Conservation (phyloP, 2,113 vertebrate genomes). For the Gadus chalcogrammus region DNA sequence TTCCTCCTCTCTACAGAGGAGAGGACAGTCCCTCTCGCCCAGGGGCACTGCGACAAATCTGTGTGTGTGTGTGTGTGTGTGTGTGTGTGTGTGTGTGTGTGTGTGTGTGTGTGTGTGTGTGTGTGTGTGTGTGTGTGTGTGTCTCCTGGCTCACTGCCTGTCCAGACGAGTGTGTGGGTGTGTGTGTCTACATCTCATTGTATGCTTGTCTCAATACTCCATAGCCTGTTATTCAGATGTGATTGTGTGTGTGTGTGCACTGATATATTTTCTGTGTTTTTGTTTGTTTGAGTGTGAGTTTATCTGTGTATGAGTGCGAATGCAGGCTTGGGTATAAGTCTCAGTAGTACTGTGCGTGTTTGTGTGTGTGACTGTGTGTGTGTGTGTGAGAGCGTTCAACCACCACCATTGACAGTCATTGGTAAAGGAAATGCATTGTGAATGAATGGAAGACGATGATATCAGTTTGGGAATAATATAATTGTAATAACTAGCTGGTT, state of each 20-base stretch:
- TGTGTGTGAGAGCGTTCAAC: too few relatives aligned
- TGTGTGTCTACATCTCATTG: constrained; percentile 19
- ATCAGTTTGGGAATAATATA: constrained; percentile 64
- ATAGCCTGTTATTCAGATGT: neutral
- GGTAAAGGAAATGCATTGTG: constrained; percentile 38
- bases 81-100: constrained; percentile 19
- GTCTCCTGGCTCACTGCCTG: constrained; percentile 22
- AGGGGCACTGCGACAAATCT: constrained; percentile 24
- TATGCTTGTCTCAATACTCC: constrained; percentile 11
- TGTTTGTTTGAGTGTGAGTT: neutral
- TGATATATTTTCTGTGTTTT: neutral
- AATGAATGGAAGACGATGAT: constrained; percentile 57
- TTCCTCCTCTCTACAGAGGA: constrained; percentile 61
- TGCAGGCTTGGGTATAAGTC: neutral
- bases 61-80: constrained; percentile 6
- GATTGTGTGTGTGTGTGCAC: neutral
- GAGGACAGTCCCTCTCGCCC: constrained; percentile 44
- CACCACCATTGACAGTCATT: constrained; percentile 30
- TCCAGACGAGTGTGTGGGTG: constrained; percentile 4
- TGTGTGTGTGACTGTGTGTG: neutral
- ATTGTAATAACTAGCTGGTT: constrained; percentile 55
- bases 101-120: constrained; percentile 9
- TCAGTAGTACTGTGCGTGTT: neutral
- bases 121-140: neutral
- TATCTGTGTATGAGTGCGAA: constrained; percentile 3